A percentile compares a stretch with the other conserved stretches of the same genome.
Conservation (phyloP, 2,888 invertebrate species). For the Opisthograptis luteolata region DNA sequence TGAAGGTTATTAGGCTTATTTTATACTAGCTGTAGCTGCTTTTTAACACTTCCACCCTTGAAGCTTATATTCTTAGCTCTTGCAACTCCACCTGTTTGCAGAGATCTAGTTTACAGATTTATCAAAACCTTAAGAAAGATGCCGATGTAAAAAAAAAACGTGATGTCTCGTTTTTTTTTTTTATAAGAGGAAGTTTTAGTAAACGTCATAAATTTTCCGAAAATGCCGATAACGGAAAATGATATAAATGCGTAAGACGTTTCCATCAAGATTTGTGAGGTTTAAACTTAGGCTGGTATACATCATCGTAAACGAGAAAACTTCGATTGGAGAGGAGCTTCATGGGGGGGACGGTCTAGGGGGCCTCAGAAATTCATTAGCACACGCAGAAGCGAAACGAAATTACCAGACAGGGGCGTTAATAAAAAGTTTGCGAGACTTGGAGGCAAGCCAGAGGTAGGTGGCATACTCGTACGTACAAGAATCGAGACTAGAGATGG, state of each 20-base stretch:
- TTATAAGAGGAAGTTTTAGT: neutral
- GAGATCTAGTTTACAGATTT: no score
- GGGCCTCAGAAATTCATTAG: constrained; percentile 76
- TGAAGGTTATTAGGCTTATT: no score
- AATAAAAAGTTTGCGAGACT: constrained; percentile 57
- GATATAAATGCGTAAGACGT: constrained; percentile 33
- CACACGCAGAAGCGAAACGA: constrained; percentile 59
- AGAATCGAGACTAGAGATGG: constrained; percentile 19
- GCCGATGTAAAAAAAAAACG: no score
- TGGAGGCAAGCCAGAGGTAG: constrained; percentile 43
- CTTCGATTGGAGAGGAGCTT: constrained; percentile 72
- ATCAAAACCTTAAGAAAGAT: no score
- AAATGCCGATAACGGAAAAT: constrained; percentile 16
- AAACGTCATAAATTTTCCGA: constrained; percentile 23
- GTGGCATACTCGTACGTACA: constrained; percentile 26
- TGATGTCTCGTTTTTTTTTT: no score
- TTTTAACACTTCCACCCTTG: no score
- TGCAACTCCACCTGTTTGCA: no score
- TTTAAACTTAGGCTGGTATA: constrained; percentile 54
- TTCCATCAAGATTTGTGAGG: constrained; percentile 34
- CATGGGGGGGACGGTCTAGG: constrained; percentile 41
- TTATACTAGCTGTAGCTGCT: no score
- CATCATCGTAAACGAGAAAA: constrained; percentile 76
- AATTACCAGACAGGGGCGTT: constrained; percentile 54
- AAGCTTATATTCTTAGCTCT: no score